phyloP scores from a whole-genome alignment of 1,140 invertebrate genomes.

The Bombus confusus region DNA sequence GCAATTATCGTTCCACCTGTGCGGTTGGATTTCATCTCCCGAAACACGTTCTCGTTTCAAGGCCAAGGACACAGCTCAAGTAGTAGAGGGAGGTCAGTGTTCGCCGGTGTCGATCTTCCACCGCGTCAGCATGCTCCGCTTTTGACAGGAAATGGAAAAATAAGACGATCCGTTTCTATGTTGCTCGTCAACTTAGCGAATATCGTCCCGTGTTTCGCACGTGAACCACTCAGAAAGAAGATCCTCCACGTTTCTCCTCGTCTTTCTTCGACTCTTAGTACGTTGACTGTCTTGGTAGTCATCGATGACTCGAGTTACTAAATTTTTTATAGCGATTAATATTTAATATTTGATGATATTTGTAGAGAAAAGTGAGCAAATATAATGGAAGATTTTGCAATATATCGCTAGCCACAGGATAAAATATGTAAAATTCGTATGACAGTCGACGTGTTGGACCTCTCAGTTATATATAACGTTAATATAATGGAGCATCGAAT shows the following conservation, averaged over 20 bases:
- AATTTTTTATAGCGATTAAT: too few species aligned
- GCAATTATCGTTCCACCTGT: conserved; percentile 55
- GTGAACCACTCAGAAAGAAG: not conserved
- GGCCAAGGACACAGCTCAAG: conserved; percentile 44
- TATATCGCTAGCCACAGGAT: too few species aligned
- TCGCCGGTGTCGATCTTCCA: conserved; percentile 28
- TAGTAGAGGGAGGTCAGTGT: conserved; percentile 56
- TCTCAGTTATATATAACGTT: too few species aligned
- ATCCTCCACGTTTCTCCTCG: not conserved
- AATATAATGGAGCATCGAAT: too few species aligned
- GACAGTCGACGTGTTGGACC: too few species aligned
- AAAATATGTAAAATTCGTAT: too few species aligned
- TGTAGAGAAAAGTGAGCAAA: too few species aligned
- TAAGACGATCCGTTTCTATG: not conserved
- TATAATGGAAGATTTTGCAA: too few species aligned
- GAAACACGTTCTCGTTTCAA: conserved; percentile 56
- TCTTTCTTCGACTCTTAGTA: not conserved
- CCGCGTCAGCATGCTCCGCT: conserved; percentile 2
- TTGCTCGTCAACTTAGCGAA: not conserved
- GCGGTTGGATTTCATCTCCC: conserved; percentile 52
- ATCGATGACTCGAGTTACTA: too few species aligned
- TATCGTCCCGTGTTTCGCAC: not conserved
- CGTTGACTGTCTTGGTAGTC: too few species aligned
- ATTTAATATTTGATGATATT: too few species aligned
- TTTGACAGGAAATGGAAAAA: conserved; percentile 19